phyloP scores from a whole-genome alignment of 2,113 vertebrate species.

The Diglossa brunneiventris region DNA sequence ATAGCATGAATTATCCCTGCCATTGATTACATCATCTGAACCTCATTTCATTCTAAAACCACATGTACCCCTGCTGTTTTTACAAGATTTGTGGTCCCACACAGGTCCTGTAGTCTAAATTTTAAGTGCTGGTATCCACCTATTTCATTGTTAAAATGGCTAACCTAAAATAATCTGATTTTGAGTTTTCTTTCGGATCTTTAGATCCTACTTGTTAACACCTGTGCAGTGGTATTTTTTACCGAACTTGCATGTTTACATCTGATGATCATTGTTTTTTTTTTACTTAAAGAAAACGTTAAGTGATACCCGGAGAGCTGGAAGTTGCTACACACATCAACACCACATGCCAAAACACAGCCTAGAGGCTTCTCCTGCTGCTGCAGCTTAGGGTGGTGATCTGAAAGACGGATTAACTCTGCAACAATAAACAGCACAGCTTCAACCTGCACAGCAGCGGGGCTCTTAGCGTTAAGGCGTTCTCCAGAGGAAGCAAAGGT shows the following conservation, averaged over 20 bases:
- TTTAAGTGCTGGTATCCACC: not conserved
- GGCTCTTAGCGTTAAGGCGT: fast-evolving
- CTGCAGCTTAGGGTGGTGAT: fast-evolving
- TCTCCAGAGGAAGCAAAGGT: fast-evolving
- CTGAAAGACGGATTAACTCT: fast-evolving
- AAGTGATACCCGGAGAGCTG: fast-evolving
- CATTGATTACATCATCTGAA: not conserved
- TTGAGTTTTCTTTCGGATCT: not conserved
- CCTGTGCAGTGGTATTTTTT: fast-evolving
- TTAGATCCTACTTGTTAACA: not conserved
- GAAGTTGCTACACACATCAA: fast-evolving
- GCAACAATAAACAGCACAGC: fast-evolving
- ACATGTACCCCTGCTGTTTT: fast-evolving
- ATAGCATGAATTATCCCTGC: too few species aligned
- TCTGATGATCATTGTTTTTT: fast-evolving
- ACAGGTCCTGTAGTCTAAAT: fast-evolving
- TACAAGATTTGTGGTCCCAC: fast-evolving
- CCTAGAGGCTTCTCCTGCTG: not conserved
- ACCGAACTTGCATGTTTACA: not conserved
- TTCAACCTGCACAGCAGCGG: not conserved
- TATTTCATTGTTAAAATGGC: not conserved
- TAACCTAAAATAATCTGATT: not conserved
- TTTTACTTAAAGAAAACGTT: not conserved
- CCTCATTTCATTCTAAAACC: not conserved
- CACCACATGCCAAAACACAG: fast-evolving